These are phyloP conservation scores for Cyprinodon variegatus DNA, from an alignment of 2,113 vertebrate species.

Conservation along the genomic window DNA sequence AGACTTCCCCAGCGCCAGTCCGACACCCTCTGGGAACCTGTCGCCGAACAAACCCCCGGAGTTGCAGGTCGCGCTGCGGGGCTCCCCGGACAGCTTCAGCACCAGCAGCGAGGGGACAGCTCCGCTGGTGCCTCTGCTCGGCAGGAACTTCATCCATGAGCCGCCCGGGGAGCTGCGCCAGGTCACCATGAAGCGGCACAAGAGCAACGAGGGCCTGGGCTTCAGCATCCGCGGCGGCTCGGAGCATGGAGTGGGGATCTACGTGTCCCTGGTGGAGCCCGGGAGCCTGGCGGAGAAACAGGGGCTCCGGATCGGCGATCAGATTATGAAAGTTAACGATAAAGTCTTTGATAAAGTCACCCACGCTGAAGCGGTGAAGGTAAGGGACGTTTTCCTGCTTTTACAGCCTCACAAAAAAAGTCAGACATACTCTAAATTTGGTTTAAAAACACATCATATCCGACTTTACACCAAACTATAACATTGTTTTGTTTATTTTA, in stretches of 20 bases:
- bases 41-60: conserved; percentile 49
- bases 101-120: conserved; percentile 79
- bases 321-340: conserved; percentile 95
- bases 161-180: conserved; percentile 84
- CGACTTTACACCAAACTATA: too few species aligned
- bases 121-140: conserved; percentile 76
- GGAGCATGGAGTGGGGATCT: conserved; percentile 96
- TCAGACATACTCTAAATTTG: too few species aligned
- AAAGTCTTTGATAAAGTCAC: conserved; percentile 90
- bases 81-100: conserved; percentile 80
- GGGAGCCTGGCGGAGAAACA: conserved; percentile 94
- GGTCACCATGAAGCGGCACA: conserved; percentile 89
- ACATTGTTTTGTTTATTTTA: too few species aligned
- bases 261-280: conserved; percentile 95
- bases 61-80: conserved; percentile 69
- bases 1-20: conserved; percentile 65
- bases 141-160: conserved; percentile 78
- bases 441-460: too few species aligned
- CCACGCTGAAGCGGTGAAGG: conserved; percentile 95
- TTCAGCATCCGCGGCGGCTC: conserved; percentile 97
- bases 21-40: conserved; percentile 57
- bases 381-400: conserved; percentile 51
- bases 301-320: conserved; percentile 91
- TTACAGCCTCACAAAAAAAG: too few species aligned
- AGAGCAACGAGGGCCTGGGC: conserved; percentile 93